phyloP scores from a whole-genome alignment of 2,797 vertebrate species.

The Xiphorhynchus erythropygius region DNA sequence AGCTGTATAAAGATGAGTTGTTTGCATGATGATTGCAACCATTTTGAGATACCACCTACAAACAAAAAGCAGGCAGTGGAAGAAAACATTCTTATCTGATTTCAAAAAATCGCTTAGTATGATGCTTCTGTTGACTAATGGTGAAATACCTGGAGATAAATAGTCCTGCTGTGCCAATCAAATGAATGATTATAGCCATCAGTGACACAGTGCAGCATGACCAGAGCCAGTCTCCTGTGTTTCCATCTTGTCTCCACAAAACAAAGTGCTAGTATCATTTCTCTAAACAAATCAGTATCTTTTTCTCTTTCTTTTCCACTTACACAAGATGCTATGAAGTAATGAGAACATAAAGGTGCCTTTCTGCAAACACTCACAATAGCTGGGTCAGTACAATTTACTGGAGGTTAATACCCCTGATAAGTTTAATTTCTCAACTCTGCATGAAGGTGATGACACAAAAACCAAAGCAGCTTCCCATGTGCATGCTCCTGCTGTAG shows the following conservation, averaged over 20 bases:
- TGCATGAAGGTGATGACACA: background rate
- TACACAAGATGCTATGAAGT: accelerated
- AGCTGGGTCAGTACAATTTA: background rate
- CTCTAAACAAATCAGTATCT: background rate
- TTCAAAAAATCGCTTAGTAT: background rate
- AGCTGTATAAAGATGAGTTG: background rate
- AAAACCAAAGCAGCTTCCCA: background rate
- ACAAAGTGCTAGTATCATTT: background rate
- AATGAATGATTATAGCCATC: background rate
- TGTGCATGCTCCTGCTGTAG: accelerated
- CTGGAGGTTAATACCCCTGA: background rate
- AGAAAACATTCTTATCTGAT: background rate
- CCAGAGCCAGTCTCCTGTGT: background rate
- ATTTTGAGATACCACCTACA: background rate
- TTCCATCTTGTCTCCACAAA: background rate
- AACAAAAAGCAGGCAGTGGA: background rate
- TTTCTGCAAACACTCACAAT: background rate
- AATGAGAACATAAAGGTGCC: background rate
- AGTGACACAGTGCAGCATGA: background rate
- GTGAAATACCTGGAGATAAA: background rate
- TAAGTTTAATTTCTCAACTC: background rate
- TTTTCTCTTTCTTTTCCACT: background rate
- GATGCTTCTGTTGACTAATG: background rate
- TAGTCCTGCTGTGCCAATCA: background rate
- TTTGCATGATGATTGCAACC: background rate